Evolutionary conservation across 2,888 invertebrate species (phyloP).

Genomic region (Schrankia costaestrigalis): DNA sequence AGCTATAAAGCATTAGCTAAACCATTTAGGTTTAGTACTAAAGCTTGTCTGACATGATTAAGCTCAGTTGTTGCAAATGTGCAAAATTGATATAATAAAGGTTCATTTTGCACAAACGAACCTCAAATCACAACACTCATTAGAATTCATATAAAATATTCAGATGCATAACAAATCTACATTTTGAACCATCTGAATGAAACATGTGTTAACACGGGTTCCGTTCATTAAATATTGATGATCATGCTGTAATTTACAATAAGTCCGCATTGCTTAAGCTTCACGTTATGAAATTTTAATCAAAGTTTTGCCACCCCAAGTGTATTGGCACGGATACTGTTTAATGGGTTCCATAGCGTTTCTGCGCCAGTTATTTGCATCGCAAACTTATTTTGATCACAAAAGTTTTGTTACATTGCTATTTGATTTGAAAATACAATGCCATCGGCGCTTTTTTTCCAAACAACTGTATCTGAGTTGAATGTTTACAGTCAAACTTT

Average conservation of each 20-base stretch:
- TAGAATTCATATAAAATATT: constrained; percentile 31
- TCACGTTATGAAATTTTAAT: constrained; percentile 75
- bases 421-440: constrained; percentile 32
- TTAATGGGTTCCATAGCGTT: constrained; percentile 53
- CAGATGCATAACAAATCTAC: constrained; percentile 27
- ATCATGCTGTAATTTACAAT: constrained; percentile 62
- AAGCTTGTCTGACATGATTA: no score
- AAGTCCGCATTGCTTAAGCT: constrained; percentile 58
- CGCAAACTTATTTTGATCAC: constrained; percentile 44
- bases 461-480: constrained; percentile 8
- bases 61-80: not conserved
- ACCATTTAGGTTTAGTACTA: no score
- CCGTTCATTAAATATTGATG: constrained; percentile 63
- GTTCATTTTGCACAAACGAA: constrained; percentile 9
- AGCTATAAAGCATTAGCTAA: no score
- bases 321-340: constrained; percentile 52
- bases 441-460: constrained; percentile 10
- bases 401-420: constrained; percentile 37
- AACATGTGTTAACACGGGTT: constrained; percentile 53
- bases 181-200: constrained; percentile 28
- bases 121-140: constrained; percentile 28
- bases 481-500: constrained; percentile 2
- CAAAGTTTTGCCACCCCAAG: constrained; percentile 68
- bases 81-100: not conserved
- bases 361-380: constrained; percentile 49